These are phyloP conservation scores for Vespertilio murinus DNA, from an alignment of 2,797 vertebrate genomes.

Conservation along the genomic window DNA sequence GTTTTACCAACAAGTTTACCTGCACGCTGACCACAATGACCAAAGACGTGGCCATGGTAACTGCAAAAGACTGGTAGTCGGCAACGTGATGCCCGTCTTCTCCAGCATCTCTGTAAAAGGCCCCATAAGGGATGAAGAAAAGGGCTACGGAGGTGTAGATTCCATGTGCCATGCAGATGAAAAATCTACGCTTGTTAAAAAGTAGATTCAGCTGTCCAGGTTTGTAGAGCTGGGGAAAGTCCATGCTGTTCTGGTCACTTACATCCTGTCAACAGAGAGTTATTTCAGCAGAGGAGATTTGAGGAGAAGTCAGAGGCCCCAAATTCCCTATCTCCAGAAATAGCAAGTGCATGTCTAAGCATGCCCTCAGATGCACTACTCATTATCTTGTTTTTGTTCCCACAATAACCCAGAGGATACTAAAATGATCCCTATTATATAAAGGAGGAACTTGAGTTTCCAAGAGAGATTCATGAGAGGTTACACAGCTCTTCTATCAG, in stretches of 20 bases:
- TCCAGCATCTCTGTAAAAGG: conserved; percentile 84
- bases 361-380: neutral
- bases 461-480: neutral
- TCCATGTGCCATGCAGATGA: conserved; percentile 89
- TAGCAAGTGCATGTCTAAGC: neutral
- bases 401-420: conserved; percentile 23
- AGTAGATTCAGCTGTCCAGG: conserved; percentile 90
- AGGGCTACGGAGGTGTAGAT: conserved; percentile 89
- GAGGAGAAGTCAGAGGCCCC: neutral
- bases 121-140: conserved; percentile 91
- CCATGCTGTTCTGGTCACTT: conserved; percentile 88
- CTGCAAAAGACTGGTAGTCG: conserved; percentile 90
- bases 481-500: neutral
- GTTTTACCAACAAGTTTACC: conserved; percentile 81
- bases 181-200: conserved; percentile 92
- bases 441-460: neutral
- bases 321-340: neutral
- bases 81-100: conserved; percentile 87
- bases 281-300: conserved; percentile 20
- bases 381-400: conserved; percentile 27
- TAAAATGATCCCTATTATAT: conserved; percentile 20
- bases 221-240: conserved; percentile 88
- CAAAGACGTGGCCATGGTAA: conserved; percentile 90
- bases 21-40: conserved; percentile 91
- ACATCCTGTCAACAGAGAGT: conserved; percentile 86